Evolutionary conservation across 2,888 invertebrate genomes (phyloP).

Genomic region (Omphaloscelis lunosa): DNA sequence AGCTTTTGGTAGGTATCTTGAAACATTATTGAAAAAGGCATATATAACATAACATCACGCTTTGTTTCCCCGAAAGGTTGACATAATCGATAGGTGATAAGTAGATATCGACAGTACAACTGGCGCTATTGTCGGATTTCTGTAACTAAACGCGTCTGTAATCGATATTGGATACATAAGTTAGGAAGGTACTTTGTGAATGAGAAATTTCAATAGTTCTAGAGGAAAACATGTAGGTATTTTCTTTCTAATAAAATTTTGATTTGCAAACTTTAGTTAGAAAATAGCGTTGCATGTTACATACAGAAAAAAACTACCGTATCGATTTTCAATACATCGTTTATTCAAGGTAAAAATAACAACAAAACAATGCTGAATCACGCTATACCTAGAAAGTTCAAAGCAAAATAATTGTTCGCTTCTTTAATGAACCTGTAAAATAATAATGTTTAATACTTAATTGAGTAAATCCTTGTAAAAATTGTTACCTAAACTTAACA

Average conservation of each 20-base stretch:
- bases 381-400: slow-evolving; percentile 25
- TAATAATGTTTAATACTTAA: too few species aligned
- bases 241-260: neutral
- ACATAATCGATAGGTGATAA: too few species aligned
- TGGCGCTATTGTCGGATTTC: neutral
- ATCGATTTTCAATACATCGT: slow-evolving; percentile 41
- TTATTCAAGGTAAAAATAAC: slow-evolving; percentile 49
- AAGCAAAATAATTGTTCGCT: neutral
- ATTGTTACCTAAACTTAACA: slow-evolving; percentile 8
- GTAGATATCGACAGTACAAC: neutral
- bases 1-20: neutral
- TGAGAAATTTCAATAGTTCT: neutral
- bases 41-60: too few species aligned
- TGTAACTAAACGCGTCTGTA: neutral
- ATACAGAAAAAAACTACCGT: slow-evolving; percentile 23
- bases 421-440: neutral
- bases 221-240: neutral
- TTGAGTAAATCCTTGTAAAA: neutral
- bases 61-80: too few species aligned
- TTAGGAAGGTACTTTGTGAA: too few species aligned
- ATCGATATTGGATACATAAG: neutral
- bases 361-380: slow-evolving; percentile 34
- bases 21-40: neutral
- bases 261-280: neutral
- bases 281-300: neutral